Evolutionary conservation across 2,888 invertebrate genomes (phyloP).

Genomic region (Eupsilia transversa): DNA sequence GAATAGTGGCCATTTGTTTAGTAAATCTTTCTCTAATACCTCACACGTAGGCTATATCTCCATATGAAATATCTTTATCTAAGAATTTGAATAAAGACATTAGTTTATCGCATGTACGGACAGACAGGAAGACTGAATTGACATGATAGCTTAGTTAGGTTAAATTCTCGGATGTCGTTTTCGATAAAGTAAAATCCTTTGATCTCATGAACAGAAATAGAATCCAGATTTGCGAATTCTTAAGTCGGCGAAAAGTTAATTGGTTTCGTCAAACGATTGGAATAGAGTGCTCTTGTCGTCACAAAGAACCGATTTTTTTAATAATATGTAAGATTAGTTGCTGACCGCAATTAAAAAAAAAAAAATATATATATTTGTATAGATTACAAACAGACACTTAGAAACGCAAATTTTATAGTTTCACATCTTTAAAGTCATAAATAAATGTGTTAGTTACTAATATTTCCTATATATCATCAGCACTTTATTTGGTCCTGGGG

Average conservation of each 20-base stretch:
- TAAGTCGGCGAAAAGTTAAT: slow-evolving; percentile 21
- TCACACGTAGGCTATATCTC: slow-evolving; percentile 60
- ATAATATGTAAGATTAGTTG: no score
- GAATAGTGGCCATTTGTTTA: slow-evolving; percentile 59
- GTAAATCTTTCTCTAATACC: slow-evolving; percentile 50
- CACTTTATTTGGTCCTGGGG: not conserved
- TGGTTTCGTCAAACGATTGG: not conserved
- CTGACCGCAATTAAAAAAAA: no score
- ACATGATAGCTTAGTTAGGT: not conserved
- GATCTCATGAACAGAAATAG: slow-evolving; percentile 5
- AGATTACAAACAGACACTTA: no score
- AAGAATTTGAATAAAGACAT: slow-evolving; percentile 55
- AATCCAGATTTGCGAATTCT: slow-evolving; percentile 13
- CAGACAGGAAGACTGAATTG: slow-evolving; percentile 29
- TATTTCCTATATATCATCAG: not conserved
- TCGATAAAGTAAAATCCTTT: not conserved
- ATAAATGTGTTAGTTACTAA: slow-evolving; percentile 6
- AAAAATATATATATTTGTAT: no score
- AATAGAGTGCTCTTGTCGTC: not conserved
- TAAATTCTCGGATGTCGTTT: not conserved
- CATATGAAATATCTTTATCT: slow-evolving; percentile 54
- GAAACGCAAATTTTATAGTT: no score
- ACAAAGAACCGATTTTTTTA: slow-evolving; percentile 3
- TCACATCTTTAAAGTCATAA: no score
- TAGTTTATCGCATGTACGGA: slow-evolving; percentile 29